phyloP scores from a whole-genome alignment of 37 sponge, comb jelly and placozoan species.

The Beroe ovata region DNA sequence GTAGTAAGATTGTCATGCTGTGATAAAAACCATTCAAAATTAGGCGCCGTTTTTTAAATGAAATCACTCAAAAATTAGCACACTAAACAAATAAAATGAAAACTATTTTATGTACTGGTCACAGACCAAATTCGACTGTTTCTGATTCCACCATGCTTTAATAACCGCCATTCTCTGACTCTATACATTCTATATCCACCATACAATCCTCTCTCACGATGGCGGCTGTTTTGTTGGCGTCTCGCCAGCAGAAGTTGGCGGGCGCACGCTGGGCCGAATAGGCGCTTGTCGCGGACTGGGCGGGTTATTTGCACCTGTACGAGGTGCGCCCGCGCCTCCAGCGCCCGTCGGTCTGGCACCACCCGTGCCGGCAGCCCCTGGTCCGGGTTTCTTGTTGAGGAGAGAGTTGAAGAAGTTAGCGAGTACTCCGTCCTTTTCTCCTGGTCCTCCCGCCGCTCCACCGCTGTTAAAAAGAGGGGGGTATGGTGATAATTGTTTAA shows the following conservation, averaged over 20 bases:
- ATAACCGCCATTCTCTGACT: no score
- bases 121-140: no score
- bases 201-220: not conserved
- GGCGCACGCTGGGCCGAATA: not conserved
- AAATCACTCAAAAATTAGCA: no score
- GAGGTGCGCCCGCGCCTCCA: constrained; percentile 11
- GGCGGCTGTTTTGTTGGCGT: not conserved
- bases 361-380: not conserved
- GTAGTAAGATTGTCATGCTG: no score
- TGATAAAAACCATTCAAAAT: no score
- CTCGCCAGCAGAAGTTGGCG: not conserved
- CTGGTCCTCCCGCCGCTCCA: constrained; percentile 39
- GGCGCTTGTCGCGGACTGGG: constrained; percentile 19
- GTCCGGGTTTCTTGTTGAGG: constrained; percentile 73
- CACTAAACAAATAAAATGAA: no score
- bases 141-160: no score
- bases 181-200: no score
- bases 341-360: constrained; percentile 1
- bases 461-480: not conserved
- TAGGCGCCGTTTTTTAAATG: no score
- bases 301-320: not conserved
- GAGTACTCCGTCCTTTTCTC: constrained; percentile 73
- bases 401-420: constrained; percentile 90
- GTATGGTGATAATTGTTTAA: no score
- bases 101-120: no score